Conservation (phyloP, 2,888 invertebrate species). For the Tetheella fluctuosa region DNA sequence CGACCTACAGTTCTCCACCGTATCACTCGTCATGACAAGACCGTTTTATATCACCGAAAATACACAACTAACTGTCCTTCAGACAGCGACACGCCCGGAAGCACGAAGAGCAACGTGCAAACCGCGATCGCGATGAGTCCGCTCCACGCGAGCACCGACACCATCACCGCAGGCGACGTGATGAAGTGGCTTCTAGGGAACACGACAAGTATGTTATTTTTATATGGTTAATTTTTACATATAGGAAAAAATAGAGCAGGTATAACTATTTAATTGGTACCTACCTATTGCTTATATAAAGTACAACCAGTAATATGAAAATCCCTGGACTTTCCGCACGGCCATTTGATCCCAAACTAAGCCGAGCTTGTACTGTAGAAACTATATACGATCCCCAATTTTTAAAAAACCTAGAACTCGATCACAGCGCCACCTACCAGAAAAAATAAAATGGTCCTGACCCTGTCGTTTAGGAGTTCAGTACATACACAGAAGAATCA, state of each 20-base stretch:
- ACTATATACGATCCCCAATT: too few relatives aligned
- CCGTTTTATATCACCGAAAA: neutral
- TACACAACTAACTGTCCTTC: neutral
- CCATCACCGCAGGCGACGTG: conserved; percentile 54
- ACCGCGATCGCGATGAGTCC: conserved; percentile 48
- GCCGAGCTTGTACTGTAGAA: too few relatives aligned
- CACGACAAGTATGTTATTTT: conserved; percentile 44
- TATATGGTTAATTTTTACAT: neutral
- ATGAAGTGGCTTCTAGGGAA: conserved; percentile 49
- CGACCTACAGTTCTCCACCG: neutral
- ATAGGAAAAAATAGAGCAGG: too few relatives aligned
- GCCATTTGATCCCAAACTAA: too few relatives aligned
- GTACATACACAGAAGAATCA: too few relatives aligned
- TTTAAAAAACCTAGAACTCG: too few relatives aligned
- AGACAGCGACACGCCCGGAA: conserved; percentile 62
- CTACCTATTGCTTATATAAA: conserved; percentile 3
- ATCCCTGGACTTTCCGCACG: too few relatives aligned
- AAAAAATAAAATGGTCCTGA: too few relatives aligned
- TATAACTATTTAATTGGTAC: neutral
- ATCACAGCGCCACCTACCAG: too few relatives aligned
- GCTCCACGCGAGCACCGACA: conserved; percentile 42
- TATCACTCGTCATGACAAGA: neutral
- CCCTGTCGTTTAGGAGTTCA: too few relatives aligned
- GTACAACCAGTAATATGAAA: too few relatives aligned
- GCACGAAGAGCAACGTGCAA: conserved; percentile 50